Evolutionary conservation across 1,140 invertebrate species (phyloP).

Genomic region (Temnothorax nylanderi): DNA sequence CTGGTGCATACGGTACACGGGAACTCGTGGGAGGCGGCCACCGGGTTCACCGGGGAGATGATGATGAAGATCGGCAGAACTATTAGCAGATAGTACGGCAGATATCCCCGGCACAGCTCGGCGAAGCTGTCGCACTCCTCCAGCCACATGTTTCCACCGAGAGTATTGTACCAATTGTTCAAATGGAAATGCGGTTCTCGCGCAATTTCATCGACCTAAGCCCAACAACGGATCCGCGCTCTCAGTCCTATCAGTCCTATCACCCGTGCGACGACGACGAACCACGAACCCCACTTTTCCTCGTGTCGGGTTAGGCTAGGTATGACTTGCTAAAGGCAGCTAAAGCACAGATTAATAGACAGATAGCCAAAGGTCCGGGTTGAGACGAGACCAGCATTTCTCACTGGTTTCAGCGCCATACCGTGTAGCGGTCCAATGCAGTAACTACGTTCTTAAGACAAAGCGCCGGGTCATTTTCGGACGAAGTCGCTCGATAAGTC

Average conservation of each 20-base stretch:
- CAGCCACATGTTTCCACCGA: constrained; percentile 88
- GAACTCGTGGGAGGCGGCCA: constrained; percentile 93
- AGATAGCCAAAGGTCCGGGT: no score
- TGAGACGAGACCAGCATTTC: no score
- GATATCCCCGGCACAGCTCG: constrained; percentile 94
- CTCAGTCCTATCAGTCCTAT: no score
- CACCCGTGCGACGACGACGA: background rate
- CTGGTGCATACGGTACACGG: constrained; percentile 96
- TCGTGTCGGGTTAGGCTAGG: background rate
- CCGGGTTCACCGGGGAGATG: constrained; percentile 93
- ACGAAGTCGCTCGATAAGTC: no score
- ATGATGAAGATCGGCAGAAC: constrained; percentile 95
- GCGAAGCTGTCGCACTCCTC: constrained; percentile 94
- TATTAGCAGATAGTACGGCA: constrained; percentile 94
- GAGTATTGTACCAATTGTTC: background rate
- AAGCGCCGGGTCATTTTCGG: no score
- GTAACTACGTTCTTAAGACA: no score
- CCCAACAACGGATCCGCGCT: background rate
- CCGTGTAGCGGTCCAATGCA: no score
- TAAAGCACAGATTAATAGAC: no score
- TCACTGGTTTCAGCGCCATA: no score
- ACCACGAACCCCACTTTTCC: background rate
- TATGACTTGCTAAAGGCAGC: constrained; percentile 5
- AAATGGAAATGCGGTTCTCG: background rate
- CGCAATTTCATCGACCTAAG: constrained; percentile 15